A percentile compares a stretch with the other conserved stretches of the same genome.
Conservation (phyloP, 2,797 vertebrate genomes). For the Crypturellus tataupa region DNA sequence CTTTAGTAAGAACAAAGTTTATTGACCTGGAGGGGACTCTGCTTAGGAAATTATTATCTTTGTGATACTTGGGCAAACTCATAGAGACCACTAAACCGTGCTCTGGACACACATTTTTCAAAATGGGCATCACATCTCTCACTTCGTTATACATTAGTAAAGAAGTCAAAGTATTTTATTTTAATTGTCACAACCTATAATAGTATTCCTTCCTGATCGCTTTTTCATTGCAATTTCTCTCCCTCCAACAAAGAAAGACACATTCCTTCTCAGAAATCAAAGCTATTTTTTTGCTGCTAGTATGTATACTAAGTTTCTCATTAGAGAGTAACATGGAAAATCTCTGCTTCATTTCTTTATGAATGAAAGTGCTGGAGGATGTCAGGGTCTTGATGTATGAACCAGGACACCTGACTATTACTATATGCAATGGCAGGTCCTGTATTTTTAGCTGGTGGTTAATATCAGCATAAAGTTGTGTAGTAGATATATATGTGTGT, state of each 20-base stretch:
- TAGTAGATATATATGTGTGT: not conserved
- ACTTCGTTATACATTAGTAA: not conserved
- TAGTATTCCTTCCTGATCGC: not conserved
- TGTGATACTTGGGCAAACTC: not conserved
- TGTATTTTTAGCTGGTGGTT: not conserved
- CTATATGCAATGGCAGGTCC: not conserved
- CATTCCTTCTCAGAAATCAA: not conserved
- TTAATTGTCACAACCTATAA: not conserved
- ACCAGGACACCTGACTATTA: not conserved
- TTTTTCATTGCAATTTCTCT: not conserved
- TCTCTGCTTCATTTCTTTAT: not conserved
- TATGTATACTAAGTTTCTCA: not conserved
- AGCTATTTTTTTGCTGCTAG: not conserved
- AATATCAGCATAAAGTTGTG: not conserved
- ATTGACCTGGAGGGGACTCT: not conserved
- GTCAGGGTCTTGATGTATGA: not conserved
- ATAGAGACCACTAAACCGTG: not conserved
- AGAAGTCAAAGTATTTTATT: not conserved
- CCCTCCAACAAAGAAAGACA: not conserved
- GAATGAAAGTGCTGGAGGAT: not conserved
- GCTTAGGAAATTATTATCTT: not conserved
- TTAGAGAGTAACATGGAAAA: not conserved
- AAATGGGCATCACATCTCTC: not conserved
- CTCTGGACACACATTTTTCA: not conserved
- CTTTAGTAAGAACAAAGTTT: not conserved